Evolutionary conservation across 2,797 vertebrate genomes (phyloP).

Genomic region (Acanthis flammea): DNA sequence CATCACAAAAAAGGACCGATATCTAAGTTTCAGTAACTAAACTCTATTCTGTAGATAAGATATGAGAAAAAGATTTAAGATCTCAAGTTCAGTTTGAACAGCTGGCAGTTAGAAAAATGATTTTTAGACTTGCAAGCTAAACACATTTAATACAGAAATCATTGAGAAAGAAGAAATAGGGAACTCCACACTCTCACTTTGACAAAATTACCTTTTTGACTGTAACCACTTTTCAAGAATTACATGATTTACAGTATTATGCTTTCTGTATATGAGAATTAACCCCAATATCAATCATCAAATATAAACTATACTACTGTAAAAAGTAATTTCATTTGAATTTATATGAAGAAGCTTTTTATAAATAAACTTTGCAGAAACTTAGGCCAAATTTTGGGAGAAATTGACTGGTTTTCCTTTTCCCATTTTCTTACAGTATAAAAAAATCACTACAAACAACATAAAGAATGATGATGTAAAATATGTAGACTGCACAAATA

Average conservation of each 20-base stretch:
- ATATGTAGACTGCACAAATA: background rate
- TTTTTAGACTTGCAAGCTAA: conserved; percentile 6
- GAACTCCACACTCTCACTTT: background rate
- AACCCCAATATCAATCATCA: background rate
- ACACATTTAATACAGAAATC: background rate
- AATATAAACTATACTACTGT: background rate
- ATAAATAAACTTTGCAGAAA: background rate
- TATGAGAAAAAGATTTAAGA: background rate
- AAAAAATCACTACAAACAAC: background rate
- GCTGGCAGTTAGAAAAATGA: background rate
- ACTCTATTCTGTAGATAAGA: background rate
- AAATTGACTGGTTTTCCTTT: background rate
- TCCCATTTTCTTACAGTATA: background rate
- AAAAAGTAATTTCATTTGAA: background rate
- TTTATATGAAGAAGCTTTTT: background rate
- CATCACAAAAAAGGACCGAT: background rate
- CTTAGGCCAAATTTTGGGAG: background rate
- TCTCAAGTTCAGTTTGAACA: background rate
- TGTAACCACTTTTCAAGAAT: background rate
- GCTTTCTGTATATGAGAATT: background rate
- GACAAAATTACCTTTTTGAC: background rate
- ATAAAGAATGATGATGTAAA: conserved; percentile 3
- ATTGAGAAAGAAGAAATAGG: background rate
- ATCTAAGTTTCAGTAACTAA: background rate
- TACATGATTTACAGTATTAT: background rate